Evolutionary conservation across 2,797 vertebrate species (phyloP).

Genomic region (Tolypeutes matacus): DNA sequence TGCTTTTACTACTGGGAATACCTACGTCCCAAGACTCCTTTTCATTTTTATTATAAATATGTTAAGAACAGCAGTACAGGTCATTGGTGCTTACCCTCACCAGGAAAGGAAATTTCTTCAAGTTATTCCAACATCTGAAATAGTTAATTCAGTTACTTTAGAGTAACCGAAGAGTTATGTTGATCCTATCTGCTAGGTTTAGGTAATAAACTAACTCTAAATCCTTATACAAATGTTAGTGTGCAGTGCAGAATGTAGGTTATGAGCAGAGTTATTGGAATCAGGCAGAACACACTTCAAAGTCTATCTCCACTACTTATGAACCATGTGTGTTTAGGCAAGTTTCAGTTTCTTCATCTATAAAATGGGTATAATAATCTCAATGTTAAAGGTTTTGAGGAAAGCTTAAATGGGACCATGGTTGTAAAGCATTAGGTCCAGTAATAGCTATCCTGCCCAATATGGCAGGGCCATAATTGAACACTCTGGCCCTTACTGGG

Average conservation of each 20-base stretch:
- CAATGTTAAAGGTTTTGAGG: not conserved
- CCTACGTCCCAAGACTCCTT: not conserved
- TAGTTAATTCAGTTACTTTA: not conserved
- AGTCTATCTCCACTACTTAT: not conserved
- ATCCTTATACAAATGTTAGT: not conserved
- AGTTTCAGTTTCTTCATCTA: not conserved
- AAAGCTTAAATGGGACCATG: not conserved
- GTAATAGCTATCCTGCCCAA: not conserved
- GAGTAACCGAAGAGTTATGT: not conserved
- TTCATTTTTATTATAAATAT: conserved; percentile 7
- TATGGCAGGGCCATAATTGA: not conserved
- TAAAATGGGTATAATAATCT: not conserved
- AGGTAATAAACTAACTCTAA: not conserved
- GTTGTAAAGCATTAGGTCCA: not conserved
- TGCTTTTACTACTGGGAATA: not conserved
- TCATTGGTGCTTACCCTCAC: not conserved
- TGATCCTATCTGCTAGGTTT: not conserved
- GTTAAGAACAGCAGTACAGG: not conserved
- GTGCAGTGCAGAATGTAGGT: not conserved
- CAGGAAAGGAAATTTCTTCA: not conserved
- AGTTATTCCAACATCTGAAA: not conserved
- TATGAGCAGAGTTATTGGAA: not conserved
- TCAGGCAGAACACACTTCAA: not conserved
- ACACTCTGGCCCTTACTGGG: not conserved
- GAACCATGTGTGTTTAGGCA: not conserved